Base-by-base conservation (phyloP, 2,888 invertebrate species). In the Cantharis lateralis region DNA sequence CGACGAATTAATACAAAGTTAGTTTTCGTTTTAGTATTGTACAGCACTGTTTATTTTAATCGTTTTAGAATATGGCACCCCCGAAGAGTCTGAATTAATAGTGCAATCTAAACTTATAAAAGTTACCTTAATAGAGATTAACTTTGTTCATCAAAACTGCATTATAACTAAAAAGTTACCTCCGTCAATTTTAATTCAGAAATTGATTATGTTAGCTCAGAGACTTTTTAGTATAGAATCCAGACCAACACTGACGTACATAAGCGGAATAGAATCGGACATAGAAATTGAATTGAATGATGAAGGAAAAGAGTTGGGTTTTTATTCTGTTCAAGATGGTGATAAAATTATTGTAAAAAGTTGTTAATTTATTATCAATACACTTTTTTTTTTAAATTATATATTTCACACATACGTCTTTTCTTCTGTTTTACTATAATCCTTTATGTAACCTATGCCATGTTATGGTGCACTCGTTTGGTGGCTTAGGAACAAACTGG, bases 281-380 rank as follows among this genome's bases (percentile, higher is more conserved):
- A 91, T 94, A 10, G 92, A 94, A 85, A 93, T 96, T 82, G 89
- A 90, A 75, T 87, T 98, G 81, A 95, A 96, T 81, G 96, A 96
- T 86, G 93, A 93, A 77, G 93, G 95, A 84, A 95, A 96, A 87
- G 94, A 95, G 84, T 89, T 98, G 63, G 92, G 93, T 70, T 96
- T 93, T 87, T 98, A 93, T 88, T 96, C 96, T 0, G 89, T 97
- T 62, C 94, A 95, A 88, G 93, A 94, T 83, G 95, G 95, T 77
- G 96, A 97, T 88, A 92, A 91, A 77, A 93, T 98, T 82, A 88
- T 93, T 78, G 94, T 83, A 11, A 80, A 79, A 66, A 15, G 13
- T 69, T 74, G 73, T 77, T 32, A 48, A 48, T 48, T 48, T 48
- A 48, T n/a, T n/a, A n/a, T n/a, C 48, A n/a, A 48, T 48, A 48